phyloP scores from a whole-genome alignment of 92 coral and sea anemone species.

The Porites cylindrica region DNA sequence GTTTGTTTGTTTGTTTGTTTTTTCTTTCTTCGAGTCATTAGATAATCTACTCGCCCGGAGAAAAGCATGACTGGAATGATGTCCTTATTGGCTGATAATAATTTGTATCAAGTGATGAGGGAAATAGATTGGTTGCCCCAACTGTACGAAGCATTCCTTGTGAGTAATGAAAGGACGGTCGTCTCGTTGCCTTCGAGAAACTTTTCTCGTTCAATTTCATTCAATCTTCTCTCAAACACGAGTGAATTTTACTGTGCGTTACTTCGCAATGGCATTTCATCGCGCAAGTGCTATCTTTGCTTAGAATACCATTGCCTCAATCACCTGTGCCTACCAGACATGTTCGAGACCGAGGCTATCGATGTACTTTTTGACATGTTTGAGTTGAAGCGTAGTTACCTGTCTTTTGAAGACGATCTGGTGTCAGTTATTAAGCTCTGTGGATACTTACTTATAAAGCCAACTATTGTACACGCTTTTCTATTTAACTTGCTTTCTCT shows the following conservation, averaged over 20 bases:
- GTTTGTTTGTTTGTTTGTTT: not conserved
- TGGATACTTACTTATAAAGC: not conserved
- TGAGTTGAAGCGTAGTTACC: not conserved
- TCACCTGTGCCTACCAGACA: not conserved
- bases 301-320: not conserved
- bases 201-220: not conserved
- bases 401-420: not conserved
- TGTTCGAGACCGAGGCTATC: not conserved
- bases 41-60: not conserved
- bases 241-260: slow-evolving; percentile 1
- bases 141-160: not conserved
- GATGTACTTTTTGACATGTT: not conserved
- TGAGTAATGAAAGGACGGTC: not conserved
- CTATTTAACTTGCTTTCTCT: not conserved
- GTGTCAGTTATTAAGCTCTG: not conserved
- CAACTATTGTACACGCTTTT: not conserved
- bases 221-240: not conserved
- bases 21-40: not conserved
- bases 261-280: not conserved
- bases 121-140: not conserved
- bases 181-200: not conserved
- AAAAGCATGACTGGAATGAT: not conserved
- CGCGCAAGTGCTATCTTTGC: not conserved
- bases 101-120: not conserved
- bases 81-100: not conserved